A percentile compares a stretch with the other conserved stretches of the same genome.
Evolutionary conservation across 2,888 invertebrate genomes (phyloP).

Genomic region (Limnephilus lunatus): DNA sequence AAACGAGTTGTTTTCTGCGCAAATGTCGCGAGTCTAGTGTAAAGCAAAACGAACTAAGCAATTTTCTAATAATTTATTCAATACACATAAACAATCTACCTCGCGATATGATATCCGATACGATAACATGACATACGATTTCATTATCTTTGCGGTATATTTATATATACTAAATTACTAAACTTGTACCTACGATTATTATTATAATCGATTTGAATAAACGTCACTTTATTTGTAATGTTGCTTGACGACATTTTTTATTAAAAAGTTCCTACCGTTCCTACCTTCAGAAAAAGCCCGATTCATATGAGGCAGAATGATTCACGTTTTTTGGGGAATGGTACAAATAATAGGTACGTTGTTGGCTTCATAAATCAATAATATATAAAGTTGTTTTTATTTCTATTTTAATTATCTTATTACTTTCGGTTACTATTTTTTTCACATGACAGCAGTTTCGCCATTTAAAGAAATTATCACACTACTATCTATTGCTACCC

Average conservation of each 20-base stretch:
- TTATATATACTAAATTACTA: background rate
- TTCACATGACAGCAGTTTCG: no score
- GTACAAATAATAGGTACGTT: no score
- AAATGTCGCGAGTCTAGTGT: background rate
- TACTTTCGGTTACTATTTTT: no score
- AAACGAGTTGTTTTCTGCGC: background rate
- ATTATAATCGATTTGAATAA: constrained; percentile 2
- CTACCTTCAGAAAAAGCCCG: background rate
- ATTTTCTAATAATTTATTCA: background rate
- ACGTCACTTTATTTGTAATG: background rate
- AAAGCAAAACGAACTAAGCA: background rate
- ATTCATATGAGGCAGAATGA: background rate
- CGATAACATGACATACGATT: background rate
- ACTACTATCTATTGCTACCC: no score
- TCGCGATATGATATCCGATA: background rate
- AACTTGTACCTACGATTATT: background rate
- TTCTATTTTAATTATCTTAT: no score
- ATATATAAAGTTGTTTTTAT: no score
- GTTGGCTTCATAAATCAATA: no score
- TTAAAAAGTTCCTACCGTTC: background rate
- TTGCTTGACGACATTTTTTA: background rate
- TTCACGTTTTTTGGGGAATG: no score
- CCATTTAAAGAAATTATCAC: no score
- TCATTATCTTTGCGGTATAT: background rate
- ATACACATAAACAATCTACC: background rate